Evolutionary conservation across 2,888 invertebrate genomes (phyloP).

Genomic region (Perizoma affinitatum): DNA sequence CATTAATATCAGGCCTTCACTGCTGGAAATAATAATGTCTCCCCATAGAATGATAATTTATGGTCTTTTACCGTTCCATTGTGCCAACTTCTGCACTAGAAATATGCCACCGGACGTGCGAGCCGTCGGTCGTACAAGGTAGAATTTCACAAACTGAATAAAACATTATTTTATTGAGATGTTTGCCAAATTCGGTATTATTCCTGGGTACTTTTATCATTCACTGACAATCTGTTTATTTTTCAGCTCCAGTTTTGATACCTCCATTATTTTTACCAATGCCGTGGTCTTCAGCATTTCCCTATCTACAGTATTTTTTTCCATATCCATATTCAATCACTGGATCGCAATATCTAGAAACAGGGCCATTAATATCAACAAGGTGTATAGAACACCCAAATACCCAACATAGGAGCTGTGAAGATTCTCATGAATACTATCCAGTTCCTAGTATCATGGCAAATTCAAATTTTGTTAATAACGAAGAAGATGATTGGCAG

Average conservation of each 20-base stretch:
- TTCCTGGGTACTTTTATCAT: background rate
- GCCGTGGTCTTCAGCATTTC: background rate
- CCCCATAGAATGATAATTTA: too few species aligned
- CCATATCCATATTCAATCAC: background rate
- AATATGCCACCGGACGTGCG: too few species aligned
- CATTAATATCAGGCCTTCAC: too few species aligned
- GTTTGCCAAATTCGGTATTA: too few species aligned
- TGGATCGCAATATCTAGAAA: constrained; percentile 1
- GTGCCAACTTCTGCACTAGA: too few species aligned
- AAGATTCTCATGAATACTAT: background rate
- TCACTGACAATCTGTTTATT: background rate
- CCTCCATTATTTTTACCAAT: constrained; percentile 2
- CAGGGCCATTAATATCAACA: background rate
- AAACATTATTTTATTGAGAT: too few species aligned
- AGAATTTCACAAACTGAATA: too few species aligned
- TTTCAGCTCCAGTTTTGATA: constrained; percentile 7
- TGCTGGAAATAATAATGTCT: too few species aligned
- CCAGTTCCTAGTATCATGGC: constrained; percentile 5
- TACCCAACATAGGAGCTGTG: background rate
- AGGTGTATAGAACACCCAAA: background rate
- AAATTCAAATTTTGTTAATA: constrained; percentile 3
- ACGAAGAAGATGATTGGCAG: background rate
- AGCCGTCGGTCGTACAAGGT: too few species aligned
- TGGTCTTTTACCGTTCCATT: too few species aligned
- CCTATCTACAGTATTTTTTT: background rate